Conservation (phyloP, 2,797 vertebrate species). For the Helicolenus hilgendorfi region DNA sequence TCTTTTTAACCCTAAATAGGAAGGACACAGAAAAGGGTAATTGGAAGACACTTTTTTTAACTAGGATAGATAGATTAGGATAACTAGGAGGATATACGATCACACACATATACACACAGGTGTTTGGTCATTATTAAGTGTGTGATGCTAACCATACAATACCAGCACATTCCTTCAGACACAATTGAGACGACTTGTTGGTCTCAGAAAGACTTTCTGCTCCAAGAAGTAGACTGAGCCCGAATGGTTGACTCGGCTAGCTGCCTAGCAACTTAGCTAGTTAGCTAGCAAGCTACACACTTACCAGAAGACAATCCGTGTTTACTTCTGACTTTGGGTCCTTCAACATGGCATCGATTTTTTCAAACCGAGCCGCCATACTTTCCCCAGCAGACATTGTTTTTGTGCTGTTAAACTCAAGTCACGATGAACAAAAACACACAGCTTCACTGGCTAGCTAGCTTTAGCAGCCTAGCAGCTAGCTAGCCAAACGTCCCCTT, state of each 20-base stretch:
- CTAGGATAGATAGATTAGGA: too few species aligned
- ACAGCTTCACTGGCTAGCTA: conserved; percentile 78
- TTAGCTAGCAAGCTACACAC: conserved; percentile 78
- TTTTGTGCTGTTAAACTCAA: conserved; percentile 55
- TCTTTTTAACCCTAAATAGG: too few species aligned
- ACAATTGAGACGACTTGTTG: conserved; percentile 60
- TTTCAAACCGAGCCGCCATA: conserved; percentile 97
- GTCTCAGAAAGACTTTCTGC: conserved; percentile 63
- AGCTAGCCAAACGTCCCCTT: conserved; percentile 80
- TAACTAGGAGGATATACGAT: neutral
- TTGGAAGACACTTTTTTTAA: too few species aligned
- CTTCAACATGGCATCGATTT: conserved; percentile 97
- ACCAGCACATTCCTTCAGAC: conserved; percentile 45
- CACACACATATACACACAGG: neutral
- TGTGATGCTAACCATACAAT: neutral
- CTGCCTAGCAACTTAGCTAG: conserved; percentile 15
- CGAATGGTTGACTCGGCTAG: conserved; percentile 70
- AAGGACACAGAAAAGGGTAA: too few species aligned
- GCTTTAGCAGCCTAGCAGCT: conserved; percentile 80
- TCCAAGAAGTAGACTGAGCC: conserved; percentile 77
- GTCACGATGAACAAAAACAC: conserved; percentile 76
- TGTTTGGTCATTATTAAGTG: neutral
- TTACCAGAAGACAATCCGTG: conserved; percentile 99
- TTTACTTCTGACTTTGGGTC: conserved; percentile 99
- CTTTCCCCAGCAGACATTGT: conserved; percentile 95